A percentile compares a stretch with the other conserved stretches of the same genome.
phyloP scores from a whole-genome alignment of 64 coral and sea anemone genomes.

The Stichodactyla helianthus region DNA sequence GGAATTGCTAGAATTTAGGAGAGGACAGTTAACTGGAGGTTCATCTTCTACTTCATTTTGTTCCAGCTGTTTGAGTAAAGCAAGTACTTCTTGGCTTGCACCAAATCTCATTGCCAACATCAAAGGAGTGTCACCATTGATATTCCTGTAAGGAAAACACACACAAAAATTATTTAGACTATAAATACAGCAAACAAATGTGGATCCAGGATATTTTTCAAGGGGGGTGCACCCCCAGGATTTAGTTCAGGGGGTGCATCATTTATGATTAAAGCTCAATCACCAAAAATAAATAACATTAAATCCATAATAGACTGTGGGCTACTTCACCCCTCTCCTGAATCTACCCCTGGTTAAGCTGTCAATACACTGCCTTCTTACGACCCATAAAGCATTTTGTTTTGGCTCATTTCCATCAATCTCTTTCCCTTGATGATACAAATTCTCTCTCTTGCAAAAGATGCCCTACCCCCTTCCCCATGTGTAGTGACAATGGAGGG shows the following conservation, averaged over 20 bases:
- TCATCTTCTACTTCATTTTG: constrained; percentile 13
- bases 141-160: neutral
- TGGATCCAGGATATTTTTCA: too few species aligned
- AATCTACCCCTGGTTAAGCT: neutral
- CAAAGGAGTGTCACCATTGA: constrained; percentile 12
- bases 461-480: too few species aligned
- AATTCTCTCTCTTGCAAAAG: too few species aligned
- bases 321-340: too few species aligned
- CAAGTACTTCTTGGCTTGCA: constrained; percentile 1
- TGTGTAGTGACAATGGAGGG: too few species aligned
- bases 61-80: constrained; percentile 8
- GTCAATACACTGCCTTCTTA: too few species aligned
- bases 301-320: neutral
- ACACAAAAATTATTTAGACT: too few species aligned
- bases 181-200: neutral
- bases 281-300: neutral
- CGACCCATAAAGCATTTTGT: too few species aligned
- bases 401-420: too few species aligned
- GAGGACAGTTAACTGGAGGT: neutral
- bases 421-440: too few species aligned
- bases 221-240: too few species aligned
- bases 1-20: neutral
- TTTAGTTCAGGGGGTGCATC: neutral
- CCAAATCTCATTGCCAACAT: constrained; percentile 13
- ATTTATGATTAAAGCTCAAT: neutral